Conservation (phyloP, 2,888 invertebrate species). For the Holacanthella duospinosa region DNA sequence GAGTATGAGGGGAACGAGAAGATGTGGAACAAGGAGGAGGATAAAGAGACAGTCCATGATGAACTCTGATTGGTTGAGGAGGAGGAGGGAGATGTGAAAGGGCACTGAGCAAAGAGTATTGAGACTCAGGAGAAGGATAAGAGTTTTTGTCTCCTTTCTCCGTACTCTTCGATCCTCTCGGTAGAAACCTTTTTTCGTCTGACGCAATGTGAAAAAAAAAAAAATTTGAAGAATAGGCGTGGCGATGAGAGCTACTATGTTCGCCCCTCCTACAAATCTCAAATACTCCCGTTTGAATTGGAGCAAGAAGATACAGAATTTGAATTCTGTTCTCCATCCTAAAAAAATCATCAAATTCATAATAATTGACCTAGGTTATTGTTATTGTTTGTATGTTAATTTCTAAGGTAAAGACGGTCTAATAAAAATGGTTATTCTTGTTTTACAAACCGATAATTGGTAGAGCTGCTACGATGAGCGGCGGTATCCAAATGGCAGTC, state of each 20-base stretch:
- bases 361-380: too few relatives aligned
- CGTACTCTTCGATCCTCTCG: slow-evolving; percentile 33
- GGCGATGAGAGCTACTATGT: slow-evolving; percentile 23
- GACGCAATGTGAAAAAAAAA: too few relatives aligned
- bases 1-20: slow-evolving; percentile 31
- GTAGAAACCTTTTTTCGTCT: background rate
- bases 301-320: slow-evolving; percentile 35
- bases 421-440: too few relatives aligned
- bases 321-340: slow-evolving; percentile 34
- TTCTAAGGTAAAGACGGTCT: too few relatives aligned
- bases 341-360: too few relatives aligned
- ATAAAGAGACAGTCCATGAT: too few relatives aligned
- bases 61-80: too few relatives aligned
- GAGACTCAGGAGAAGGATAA: slow-evolving; percentile 25
- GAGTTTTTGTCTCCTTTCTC: slow-evolving; percentile 29
- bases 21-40: slow-evolving; percentile 21
- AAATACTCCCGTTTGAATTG: slow-evolving; percentile 36
- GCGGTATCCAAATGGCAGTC: slow-evolving; percentile 32
- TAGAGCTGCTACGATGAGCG: slow-evolving; percentile 25
- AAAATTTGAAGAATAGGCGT: slow-evolving; percentile 32
- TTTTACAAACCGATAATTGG: too few relatives aligned
- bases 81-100: slow-evolving; percentile 30
- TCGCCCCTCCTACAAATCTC: slow-evolving; percentile 30
- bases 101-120: slow-evolving; percentile 33
- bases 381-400: too few relatives aligned